Evolutionary conservation across 1,140 invertebrate genomes (phyloP).

Genomic region (Cydia fagiglandana): DNA sequence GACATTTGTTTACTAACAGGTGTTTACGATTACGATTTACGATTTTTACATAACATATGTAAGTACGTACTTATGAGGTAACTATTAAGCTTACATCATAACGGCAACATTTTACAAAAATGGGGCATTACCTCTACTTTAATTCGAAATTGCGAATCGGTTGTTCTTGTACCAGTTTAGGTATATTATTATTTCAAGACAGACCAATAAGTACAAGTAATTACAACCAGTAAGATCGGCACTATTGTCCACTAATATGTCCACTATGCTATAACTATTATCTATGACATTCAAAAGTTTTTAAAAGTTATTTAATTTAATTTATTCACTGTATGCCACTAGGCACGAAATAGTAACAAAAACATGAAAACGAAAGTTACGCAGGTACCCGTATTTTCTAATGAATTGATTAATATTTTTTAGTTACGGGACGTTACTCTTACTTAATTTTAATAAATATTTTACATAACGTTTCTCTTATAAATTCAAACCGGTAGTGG

Average conservation of each 20-base stretch:
- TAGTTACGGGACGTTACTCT: conserved; percentile 22
- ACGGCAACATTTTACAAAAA: background rate
- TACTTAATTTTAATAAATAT: conserved; percentile 24
- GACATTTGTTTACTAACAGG: conserved; percentile 34
- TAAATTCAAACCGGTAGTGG: conserved; percentile 21
- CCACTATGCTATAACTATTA: background rate
- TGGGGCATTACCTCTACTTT: background rate
- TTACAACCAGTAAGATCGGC: too few relatives aligned
- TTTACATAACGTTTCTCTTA: conserved; percentile 28
- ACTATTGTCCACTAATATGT: too few relatives aligned
- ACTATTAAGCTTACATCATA: too few relatives aligned
- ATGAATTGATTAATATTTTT: conserved; percentile 27
- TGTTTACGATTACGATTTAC: background rate
- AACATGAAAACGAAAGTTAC: conserved; percentile 8
- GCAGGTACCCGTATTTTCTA: conserved; percentile 7
- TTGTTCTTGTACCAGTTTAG: too few relatives aligned
- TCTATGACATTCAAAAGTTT: background rate
- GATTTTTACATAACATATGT: conserved; percentile 22
- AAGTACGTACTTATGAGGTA: background rate
- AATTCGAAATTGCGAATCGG: too few relatives aligned
- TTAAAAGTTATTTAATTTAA: background rate
- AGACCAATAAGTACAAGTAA: too few relatives aligned
- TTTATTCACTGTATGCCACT: background rate
- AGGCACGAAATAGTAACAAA: background rate
- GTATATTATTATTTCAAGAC: too few relatives aligned